phyloP scores from a whole-genome alignment of 2,113 vertebrate genomes.

The Cyprinus carpio region DNA sequence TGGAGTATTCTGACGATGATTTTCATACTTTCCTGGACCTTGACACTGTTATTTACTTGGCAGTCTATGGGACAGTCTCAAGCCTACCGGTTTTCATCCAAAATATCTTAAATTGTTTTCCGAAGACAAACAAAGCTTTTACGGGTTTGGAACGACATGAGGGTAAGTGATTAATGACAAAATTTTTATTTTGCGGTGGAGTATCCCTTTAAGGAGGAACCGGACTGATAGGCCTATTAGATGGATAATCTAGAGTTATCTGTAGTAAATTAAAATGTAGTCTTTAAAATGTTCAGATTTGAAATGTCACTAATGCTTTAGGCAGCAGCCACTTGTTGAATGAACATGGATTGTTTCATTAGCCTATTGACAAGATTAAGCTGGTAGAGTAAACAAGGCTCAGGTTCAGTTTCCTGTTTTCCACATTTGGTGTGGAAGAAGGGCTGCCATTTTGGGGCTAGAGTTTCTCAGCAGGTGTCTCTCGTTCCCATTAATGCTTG shows the following conservation, averaged over 20 bases:
- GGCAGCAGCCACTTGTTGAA: conserved; percentile 43
- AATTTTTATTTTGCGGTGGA: too few species aligned
- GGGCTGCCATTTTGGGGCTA: conserved; percentile 44
- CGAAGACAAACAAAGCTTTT: too few species aligned
- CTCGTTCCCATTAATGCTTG: conserved; percentile 66
- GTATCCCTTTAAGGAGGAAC: background rate
- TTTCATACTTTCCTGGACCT: too few species aligned
- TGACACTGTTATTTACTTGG: too few species aligned
- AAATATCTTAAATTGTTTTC: too few species aligned
- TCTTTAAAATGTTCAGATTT: background rate
- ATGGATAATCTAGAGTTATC: background rate
- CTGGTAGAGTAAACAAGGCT: background rate
- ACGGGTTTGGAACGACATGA: too few species aligned
- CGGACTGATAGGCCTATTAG: background rate
- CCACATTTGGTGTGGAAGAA: conserved; percentile 43
- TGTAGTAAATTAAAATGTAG: background rate
- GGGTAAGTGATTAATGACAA: too few species aligned
- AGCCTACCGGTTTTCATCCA: too few species aligned
- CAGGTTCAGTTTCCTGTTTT: conserved; percentile 47
- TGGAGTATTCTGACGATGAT: too few species aligned
- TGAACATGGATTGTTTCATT: conserved; percentile 35
- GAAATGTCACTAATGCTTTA: background rate
- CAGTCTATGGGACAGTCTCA: too few species aligned
- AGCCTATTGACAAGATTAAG: conserved; percentile 33
- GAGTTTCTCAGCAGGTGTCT: conserved; percentile 60